Conservation (phyloP, 2,113 vertebrate species). For the Ptychochromis oligacanthus region DNA sequence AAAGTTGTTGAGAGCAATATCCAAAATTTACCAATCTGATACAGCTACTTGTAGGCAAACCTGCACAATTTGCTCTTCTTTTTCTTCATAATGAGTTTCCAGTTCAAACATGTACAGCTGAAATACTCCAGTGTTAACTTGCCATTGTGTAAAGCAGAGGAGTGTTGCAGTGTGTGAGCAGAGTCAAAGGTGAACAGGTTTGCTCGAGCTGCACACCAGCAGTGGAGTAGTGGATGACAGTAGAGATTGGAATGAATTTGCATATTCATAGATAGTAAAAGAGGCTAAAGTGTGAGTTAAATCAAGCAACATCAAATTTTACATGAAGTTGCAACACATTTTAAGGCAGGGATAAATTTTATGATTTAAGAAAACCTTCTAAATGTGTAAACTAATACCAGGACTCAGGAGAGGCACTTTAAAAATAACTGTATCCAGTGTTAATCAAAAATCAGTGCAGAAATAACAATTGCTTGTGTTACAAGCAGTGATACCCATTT, state of each 20-base stretch:
- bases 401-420: neutral
- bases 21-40: neutral
- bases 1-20: too few relatives aligned
- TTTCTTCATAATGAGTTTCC: neutral
- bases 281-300: neutral
- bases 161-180: neutral
- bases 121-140: neutral
- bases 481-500: neutral
- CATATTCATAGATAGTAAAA: neutral
- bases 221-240: neutral
- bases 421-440: neutral
- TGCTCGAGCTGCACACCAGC: neutral
- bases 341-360: neutral
- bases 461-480: neutral
- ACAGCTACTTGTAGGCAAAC: neutral
- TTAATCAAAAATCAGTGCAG: neutral
- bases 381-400: neutral
- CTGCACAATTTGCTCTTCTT: neutral
- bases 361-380: neutral
- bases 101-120: neutral
- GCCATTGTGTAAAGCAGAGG: neutral
- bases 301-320: neutral
- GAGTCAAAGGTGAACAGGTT: neutral
- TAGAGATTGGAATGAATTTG: neutral
- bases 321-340: neutral